Conservation (phyloP, 2,888 invertebrate species). For the Zaprionus lineosus region DNA sequence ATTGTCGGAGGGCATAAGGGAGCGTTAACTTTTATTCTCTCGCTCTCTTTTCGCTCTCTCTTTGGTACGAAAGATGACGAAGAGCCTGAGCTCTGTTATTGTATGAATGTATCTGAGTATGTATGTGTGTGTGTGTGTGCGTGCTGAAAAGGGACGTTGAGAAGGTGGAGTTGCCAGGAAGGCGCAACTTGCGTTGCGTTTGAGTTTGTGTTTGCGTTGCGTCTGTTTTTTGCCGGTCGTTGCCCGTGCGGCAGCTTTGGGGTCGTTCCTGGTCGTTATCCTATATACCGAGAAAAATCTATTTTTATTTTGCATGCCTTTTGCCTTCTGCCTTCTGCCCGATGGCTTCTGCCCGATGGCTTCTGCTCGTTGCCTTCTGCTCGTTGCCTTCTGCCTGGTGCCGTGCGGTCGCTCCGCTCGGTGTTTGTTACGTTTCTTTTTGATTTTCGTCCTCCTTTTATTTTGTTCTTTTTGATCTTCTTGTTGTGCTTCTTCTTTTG, state of each 20-base stretch:
- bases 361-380: constrained; percentile 2
- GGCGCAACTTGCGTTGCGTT: background rate
- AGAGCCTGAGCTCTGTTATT: too few species aligned
- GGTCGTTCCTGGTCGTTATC: constrained; percentile 82
- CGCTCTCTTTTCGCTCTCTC: background rate
- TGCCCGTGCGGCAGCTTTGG: constrained; percentile 68
- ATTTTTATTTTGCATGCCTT: constrained; percentile 72
- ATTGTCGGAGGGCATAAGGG: constrained; percentile 3
- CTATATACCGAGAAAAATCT: constrained; percentile 81
- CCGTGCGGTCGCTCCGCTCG: background rate
- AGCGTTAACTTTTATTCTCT: background rate
- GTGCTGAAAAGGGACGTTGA: too few species aligned
- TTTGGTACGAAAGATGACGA: too few species aligned
- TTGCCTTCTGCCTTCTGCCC: constrained; percentile 26
- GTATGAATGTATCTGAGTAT: too few species aligned
- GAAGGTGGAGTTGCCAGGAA: too few species aligned
- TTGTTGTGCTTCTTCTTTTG: background rate
- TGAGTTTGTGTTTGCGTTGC: constrained; percentile 24
- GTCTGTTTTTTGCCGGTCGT: constrained; percentile 66
- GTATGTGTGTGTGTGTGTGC: too few species aligned
- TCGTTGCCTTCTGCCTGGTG: constrained; percentile 6
- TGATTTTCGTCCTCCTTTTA: background rate
- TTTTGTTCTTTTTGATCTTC: background rate
- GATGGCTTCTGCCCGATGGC: too few species aligned
- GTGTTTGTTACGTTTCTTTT: too few species aligned